Evolutionary conservation across 2,888 invertebrate genomes (phyloP), one percentile per base, ranked within the genome.

Genomic region (Carcina quercana): DNA sequence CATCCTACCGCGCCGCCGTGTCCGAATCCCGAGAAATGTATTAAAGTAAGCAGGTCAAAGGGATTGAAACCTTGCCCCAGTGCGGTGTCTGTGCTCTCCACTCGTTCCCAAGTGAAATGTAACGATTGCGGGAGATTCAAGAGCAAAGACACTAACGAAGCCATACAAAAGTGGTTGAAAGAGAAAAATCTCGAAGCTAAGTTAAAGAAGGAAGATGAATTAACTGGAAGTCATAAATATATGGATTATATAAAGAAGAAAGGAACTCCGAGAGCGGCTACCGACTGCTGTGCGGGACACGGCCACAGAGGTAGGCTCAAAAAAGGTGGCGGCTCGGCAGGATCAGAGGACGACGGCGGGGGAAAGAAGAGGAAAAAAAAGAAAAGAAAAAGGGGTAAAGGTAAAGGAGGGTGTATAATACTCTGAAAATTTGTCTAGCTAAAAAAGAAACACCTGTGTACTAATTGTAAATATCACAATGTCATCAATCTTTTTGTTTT

Each of bases 1-100:
- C 79, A 82, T 25, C 82, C 78, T 8, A 53, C 63, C 3, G 65
- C 67, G 7, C 78, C 80, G 1, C 68, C 69, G 3, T 82, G 82
- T 40, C 11, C 51, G 28, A 59, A 64, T 30, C 82, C 82, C 10
- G 72, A 73, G 47, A 59, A 53, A 61, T 82, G 82, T 37, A 47
- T 82, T 8, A 58, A 35, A 32, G 68, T 35, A 47, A 69, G 71
- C 2, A 65, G 38, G 12, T 64, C 62, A 10, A 76, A 71, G 38
- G 59, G 61, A 15, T 36, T 65, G 35, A 57, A 37, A 31, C 78
- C 72, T 3, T 82, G 82, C 42, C 55, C 34, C 28, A 82, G 82
- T 40, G 82, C 82, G 2, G 65, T 61, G 1, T 80, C 82, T 8
- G 76, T 80, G 13, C 59, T 82, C 67, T 42, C 67, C 7, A 71